Evolutionary conservation across 2,888 invertebrate species (phyloP).

Genomic region (Metallyticus violacea): DNA sequence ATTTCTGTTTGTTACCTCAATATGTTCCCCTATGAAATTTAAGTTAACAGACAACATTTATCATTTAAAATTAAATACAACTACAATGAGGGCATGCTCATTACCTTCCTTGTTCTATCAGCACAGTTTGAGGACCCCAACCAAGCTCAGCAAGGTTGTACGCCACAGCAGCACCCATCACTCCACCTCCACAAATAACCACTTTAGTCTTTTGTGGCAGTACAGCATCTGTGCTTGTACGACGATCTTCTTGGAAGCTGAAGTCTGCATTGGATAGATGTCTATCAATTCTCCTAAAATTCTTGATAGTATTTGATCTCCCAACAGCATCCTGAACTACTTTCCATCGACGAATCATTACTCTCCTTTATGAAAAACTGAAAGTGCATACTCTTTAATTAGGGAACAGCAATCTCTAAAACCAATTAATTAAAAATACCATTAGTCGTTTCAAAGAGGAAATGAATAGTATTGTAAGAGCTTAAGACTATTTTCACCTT

Average conservation of each 20-base stretch:
- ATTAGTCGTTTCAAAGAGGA: too few species aligned
- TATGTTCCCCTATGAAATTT: too few species aligned
- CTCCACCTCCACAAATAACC: constrained; percentile 88
- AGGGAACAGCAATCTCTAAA: too few species aligned
- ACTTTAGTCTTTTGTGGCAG: constrained; percentile 62
- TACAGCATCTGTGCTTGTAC: background rate
- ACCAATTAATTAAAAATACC: too few species aligned
- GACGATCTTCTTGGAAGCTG: background rate
- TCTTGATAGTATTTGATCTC: background rate
- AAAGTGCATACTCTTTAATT: too few species aligned
- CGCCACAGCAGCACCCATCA: constrained; percentile 88
- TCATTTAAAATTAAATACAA: background rate
- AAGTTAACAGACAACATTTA: too few species aligned
- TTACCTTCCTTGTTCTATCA: constrained; percentile 83
- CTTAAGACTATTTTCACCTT: too few species aligned
- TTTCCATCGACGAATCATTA: background rate
- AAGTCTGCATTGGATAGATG: background rate
- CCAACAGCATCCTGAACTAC: background rate
- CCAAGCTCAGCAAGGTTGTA: constrained; percentile 83
- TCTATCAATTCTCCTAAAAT: background rate
- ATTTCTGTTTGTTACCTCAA: too few species aligned
- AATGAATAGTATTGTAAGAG: too few species aligned
- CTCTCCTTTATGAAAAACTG: too few species aligned
- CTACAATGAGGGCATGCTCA: background rate
- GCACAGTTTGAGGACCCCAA: constrained; percentile 75